Conservation (phyloP, 2,113 vertebrate species). For the Arvicanthis niloticus region DNA sequence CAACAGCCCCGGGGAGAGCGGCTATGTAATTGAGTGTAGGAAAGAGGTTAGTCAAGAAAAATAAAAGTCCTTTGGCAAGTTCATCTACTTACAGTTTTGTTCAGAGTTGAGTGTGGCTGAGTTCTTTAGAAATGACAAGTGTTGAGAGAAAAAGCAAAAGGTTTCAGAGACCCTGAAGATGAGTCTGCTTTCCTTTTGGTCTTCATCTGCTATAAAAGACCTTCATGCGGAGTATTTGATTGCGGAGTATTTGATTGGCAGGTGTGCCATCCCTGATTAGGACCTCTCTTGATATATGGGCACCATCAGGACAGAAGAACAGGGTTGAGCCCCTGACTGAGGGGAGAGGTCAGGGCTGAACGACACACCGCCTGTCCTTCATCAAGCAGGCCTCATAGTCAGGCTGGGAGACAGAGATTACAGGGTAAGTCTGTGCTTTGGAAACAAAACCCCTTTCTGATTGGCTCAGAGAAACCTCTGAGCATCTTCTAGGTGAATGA, state of each 20-base stretch:
- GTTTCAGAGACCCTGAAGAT: not conserved
- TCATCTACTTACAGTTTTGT: not conserved
- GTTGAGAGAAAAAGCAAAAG: not conserved
- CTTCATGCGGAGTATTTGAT: not conserved
- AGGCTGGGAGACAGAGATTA: too few species aligned
- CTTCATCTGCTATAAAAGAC: not conserved
- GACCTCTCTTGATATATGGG: not conserved
- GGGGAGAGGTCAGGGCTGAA: not conserved
- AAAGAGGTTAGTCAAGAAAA: not conserved
- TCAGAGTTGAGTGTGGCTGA: conserved; percentile 11
- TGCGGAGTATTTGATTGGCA: not conserved
- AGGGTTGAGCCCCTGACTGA: not conserved
- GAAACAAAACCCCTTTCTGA: not conserved
- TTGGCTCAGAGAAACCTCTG: not conserved
- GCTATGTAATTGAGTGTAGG: not conserved
- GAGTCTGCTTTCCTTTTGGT: not conserved
- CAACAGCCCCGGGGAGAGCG: not conserved
- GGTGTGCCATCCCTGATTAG: not conserved
- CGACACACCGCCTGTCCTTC: not conserved
- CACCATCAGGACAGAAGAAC: not conserved
- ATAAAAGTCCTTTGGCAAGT: not conserved
- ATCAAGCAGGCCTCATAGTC: not conserved
- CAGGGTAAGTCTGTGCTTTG: not conserved
- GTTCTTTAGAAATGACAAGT: not conserved
- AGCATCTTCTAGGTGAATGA: not conserved